These are phyloP conservation scores for Schizopygopsis malacanthus DNA, from an alignment of 2,797 vertebrate genomes.

Conservation along the genomic window DNA sequence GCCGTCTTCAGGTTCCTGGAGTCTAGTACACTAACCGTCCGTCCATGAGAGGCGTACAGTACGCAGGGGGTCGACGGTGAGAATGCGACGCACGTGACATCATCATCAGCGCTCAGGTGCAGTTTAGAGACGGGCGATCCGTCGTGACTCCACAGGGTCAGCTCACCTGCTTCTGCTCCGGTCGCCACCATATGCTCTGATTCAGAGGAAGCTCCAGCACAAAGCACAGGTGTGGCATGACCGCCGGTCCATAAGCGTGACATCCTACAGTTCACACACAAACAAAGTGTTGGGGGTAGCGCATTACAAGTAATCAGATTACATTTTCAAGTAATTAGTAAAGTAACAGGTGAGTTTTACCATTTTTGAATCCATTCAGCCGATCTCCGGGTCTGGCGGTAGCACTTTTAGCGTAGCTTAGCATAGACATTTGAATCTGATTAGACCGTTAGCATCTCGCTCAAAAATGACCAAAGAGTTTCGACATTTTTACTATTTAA, in stretches of 20 bases:
- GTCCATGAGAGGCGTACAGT: constrained; percentile 86
- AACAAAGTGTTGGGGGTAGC: background rate
- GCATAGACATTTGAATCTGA: too few relatives aligned
- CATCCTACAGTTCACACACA: constrained; percentile 74
- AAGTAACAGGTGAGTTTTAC: too few relatives aligned
- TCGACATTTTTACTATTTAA: too few relatives aligned
- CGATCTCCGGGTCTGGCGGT: too few relatives aligned
- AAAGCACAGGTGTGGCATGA: constrained; percentile 84
- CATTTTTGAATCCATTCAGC: too few relatives aligned
- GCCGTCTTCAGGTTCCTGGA: constrained; percentile 80
- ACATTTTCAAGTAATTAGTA: background rate
- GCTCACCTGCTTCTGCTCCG: constrained; percentile 87
- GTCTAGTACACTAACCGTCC: constrained; percentile 84
- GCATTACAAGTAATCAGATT: background rate
- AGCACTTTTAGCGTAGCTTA: too few relatives aligned
- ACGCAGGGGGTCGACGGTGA: constrained; percentile 71
- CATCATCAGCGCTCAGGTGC: constrained; percentile 74
- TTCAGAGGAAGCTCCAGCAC: constrained; percentile 76
- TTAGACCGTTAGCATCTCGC: too few relatives aligned
- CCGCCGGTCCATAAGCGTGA: constrained; percentile 84
- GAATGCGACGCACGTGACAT: constrained; percentile 84
- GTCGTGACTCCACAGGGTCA: constrained; percentile 84
- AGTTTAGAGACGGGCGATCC: constrained; percentile 73
- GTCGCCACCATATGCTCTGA: constrained; percentile 84
- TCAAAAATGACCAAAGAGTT: too few relatives aligned